Conservation (phyloP, 1,140 invertebrate species). For the honey bee (Apis mellifera) region DNA sequence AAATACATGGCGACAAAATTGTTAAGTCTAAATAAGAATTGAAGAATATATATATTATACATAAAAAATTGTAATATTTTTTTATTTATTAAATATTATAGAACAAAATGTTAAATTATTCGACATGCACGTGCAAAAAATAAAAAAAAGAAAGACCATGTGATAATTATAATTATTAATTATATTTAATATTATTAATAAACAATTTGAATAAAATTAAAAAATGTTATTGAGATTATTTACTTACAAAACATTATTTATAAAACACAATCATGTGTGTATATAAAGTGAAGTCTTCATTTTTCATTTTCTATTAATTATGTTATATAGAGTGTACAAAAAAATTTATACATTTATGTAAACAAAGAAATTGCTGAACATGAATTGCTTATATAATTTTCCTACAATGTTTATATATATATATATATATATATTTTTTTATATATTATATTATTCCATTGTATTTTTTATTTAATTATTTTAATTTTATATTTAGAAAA, state of each 20-base stretch:
- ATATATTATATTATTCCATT: not conserved
- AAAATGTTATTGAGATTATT: not conserved
- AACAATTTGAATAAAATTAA: slow-evolving; percentile 1
- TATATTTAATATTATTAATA: slow-evolving; percentile 9
- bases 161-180: not conserved
- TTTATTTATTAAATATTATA: not conserved
- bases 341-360: not conserved
- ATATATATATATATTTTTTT: too few species aligned
- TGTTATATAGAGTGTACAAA: slow-evolving; percentile 25
- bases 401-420: too few species aligned
- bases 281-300: not conserved
- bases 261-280: not conserved
- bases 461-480: not conserved
- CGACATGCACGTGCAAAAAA: not conserved
- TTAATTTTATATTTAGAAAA: not conserved
- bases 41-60: not conserved
- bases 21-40: slow-evolving; percentile 25
- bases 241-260: not conserved
- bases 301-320: not conserved
- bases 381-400: not conserved
- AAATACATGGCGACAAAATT: not conserved
- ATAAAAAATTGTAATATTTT: not conserved
- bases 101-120: not conserved
- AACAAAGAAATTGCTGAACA: not conserved
- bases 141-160: not conserved